A percentile compares a stretch with the other conserved stretches of the same genome.
Conservation (phyloP, 2,888 invertebrate species). For the Lapara coniferarum region DNA sequence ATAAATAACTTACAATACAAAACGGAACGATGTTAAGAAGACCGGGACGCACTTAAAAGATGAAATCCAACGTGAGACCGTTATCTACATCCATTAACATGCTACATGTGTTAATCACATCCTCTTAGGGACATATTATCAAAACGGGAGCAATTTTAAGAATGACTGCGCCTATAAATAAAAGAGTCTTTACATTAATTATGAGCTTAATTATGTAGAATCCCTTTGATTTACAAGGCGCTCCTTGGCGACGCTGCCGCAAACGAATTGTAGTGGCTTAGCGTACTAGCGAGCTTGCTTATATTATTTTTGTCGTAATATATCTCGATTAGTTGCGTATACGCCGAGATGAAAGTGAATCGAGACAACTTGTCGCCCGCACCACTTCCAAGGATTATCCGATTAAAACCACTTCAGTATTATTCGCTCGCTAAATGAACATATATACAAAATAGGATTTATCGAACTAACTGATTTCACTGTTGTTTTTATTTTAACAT, state of each 20-base stretch:
- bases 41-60: constrained; percentile 42
- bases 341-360: constrained; percentile 77
- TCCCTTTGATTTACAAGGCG: constrained; percentile 83
- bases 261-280: constrained; percentile 82
- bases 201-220: constrained; percentile 82
- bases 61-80: constrained; percentile 49
- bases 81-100: constrained; percentile 70
- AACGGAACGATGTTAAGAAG: constrained; percentile 33
- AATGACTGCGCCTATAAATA: constrained; percentile 80
- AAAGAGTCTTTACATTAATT: constrained; percentile 81
- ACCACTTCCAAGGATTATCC: constrained; percentile 71
- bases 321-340: constrained; percentile 55
- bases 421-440: constrained; percentile 23
- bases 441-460: constrained; percentile 20
- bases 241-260: constrained; percentile 71
- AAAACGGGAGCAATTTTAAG: constrained; percentile 79
- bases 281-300: constrained; percentile 68
- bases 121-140: constrained; percentile 68
- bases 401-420: constrained; percentile 34
- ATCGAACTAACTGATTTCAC: neutral
- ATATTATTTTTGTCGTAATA: constrained; percentile 79
- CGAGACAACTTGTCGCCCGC: constrained; percentile 71
- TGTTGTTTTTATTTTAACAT: neutral
- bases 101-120: constrained; percentile 76
- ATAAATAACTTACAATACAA: constrained; percentile 41